Evolutionary conservation across 1,140 invertebrate genomes (phyloP).

Genomic region (Trypoxylus dichotomus): DNA sequence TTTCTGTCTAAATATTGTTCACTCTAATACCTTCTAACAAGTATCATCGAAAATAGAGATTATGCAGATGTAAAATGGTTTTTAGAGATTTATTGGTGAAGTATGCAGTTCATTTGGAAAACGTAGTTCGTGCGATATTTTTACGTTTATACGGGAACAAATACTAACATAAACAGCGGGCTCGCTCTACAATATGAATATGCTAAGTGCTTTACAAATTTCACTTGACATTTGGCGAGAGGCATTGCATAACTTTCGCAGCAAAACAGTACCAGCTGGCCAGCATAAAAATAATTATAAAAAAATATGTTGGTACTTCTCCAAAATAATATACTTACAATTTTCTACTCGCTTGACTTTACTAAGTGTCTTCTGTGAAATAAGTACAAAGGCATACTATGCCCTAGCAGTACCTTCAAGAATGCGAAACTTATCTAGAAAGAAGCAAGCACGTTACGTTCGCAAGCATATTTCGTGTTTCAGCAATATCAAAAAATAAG

Average conservation of each 20-base stretch:
- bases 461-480: too few species aligned
- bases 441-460: too few species aligned
- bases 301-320: not conserved
- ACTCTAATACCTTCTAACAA: too few species aligned
- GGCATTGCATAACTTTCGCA: not conserved
- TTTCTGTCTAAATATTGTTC: too few species aligned
- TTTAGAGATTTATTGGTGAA: too few species aligned
- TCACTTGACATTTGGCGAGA: constrained; percentile 2
- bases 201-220: not conserved
- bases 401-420: not conserved
- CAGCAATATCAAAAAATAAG: too few species aligned
- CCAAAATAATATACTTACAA: constrained; percentile 5
- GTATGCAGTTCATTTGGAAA: too few species aligned
- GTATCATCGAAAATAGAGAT: too few species aligned
- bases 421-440: not conserved
- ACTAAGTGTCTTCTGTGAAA: not conserved
- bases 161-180: too few species aligned
- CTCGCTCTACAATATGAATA: not conserved
- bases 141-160: not conserved
- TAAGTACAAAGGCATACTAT: not conserved
- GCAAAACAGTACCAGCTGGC: not conserved
- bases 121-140: not conserved
- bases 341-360: not conserved
- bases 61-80: too few species aligned
- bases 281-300: not conserved